These are phyloP conservation scores for Ypsolopha sequella DNA, from an alignment of 2,888 invertebrate genomes.

Conservation along the genomic window DNA sequence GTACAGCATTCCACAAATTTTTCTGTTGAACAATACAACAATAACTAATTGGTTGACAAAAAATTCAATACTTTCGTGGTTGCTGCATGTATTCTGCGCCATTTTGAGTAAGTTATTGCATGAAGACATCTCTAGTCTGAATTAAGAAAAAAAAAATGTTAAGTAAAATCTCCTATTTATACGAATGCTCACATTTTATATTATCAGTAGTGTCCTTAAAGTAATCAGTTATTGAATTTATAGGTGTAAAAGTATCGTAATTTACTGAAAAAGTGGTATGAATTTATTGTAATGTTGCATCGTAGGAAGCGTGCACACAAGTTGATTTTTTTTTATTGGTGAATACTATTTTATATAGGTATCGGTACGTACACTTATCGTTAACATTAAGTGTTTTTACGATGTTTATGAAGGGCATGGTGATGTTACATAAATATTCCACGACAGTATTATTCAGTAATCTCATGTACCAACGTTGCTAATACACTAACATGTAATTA, in stretches of 20 bases:
- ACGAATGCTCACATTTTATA: slow-evolving; percentile 64
- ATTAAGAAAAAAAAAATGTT: slow-evolving; percentile 1
- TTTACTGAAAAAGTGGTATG: background rate
- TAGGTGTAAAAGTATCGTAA: slow-evolving; percentile 56
- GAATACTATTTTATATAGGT: slow-evolving; percentile 42
- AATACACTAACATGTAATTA: slow-evolving; percentile 70
- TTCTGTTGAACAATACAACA: background rate
- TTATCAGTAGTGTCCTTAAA: slow-evolving; percentile 53
- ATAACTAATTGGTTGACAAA: too few relatives aligned
- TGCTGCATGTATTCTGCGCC: background rate
- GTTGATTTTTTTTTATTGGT: slow-evolving; percentile 26
- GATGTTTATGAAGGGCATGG: slow-evolving; percentile 31
- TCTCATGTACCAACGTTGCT: slow-evolving; percentile 70
- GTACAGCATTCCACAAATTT: background rate
- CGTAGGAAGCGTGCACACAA: slow-evolving; percentile 45
- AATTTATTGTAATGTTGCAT: slow-evolving; percentile 22
- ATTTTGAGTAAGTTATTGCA: background rate
- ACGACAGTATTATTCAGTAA: slow-evolving; percentile 67
- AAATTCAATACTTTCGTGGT: background rate
- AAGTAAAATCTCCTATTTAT: slow-evolving; percentile 41
- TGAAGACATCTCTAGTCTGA: background rate
- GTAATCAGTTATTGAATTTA: slow-evolving; percentile 61
- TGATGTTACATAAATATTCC: slow-evolving; percentile 44
- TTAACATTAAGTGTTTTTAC: slow-evolving; percentile 23
- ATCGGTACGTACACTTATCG: slow-evolving; percentile 22